Evolutionary conservation across 2,888 invertebrate genomes (phyloP).

Genomic region (Trichopoda pennipes): DNA sequence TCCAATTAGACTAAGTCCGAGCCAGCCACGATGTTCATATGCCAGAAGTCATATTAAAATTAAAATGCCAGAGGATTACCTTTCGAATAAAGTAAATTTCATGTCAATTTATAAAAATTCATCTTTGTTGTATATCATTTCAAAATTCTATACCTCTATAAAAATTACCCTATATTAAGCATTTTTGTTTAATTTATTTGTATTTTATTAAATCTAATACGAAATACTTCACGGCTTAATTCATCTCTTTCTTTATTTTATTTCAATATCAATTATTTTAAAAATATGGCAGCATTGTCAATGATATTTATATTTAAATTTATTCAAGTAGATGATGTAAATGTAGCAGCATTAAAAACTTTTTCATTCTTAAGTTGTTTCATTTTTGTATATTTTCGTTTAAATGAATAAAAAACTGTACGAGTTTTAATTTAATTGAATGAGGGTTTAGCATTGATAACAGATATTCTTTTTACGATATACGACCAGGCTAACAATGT

Average conservation of each 20-base stretch:
- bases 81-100: no score
- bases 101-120: no score
- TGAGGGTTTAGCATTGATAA: conserved; percentile 1
- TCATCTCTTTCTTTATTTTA: background rate
- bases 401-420: conserved; percentile 38
- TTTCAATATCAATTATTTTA: background rate
- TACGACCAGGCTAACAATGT: conserved; percentile 4
- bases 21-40: no score
- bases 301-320: background rate
- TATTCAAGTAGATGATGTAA: conserved; percentile 3
- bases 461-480: background rate
- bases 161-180: no score
- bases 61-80: no score
- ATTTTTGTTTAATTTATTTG: no score
- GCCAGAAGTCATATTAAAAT: no score
- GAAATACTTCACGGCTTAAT: no score
- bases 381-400: background rate
- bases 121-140: no score
- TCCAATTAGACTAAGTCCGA: no score
- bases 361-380: conserved; percentile 23
- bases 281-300: background rate
- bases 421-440: conserved; percentile 36
- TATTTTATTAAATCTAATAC: no score
- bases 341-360: conserved; percentile 26
- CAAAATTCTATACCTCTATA: no score